Conservation (phyloP, 2,888 invertebrate genomes). For the Heliconius ethilla region DNA sequence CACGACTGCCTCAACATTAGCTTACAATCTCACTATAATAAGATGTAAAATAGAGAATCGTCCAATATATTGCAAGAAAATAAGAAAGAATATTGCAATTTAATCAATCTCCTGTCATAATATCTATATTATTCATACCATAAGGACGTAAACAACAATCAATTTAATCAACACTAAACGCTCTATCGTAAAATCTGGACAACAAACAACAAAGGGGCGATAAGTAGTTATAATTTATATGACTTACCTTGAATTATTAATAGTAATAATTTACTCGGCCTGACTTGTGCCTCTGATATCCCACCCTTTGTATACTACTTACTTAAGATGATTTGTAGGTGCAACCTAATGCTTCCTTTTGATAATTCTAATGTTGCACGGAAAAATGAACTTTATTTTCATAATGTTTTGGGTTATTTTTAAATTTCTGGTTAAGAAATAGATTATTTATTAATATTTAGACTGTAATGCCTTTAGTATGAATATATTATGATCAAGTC, state of each 20-base stretch:
- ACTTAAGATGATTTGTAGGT: slow-evolving; percentile 44
- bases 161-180: not conserved
- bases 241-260: slow-evolving; percentile 46
- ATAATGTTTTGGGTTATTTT: not conserved
- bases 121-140: not conserved
- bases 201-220: slow-evolving; percentile 24
- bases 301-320: slow-evolving; percentile 42
- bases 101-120: not conserved
- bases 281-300: slow-evolving; percentile 44
- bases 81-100: no score
- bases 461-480: not conserved
- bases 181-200: slow-evolving; percentile 21
- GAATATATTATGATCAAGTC: not conserved
- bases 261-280: slow-evolving; percentile 46
- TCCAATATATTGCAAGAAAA: no score
- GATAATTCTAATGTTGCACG: slow-evolving; percentile 12
- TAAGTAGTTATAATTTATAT: slow-evolving; percentile 40
- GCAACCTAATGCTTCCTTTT: slow-evolving; percentile 38
- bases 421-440: not conserved
- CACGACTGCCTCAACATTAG: no score
- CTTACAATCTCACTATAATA: no score
- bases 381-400: not conserved
- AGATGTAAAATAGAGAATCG: no score
- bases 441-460: slow-evolving; percentile 5
- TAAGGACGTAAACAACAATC: slow-evolving; percentile 1